Conservation (phyloP, 2,797 vertebrate genomes). For the Epinephelus awoara region DNA sequence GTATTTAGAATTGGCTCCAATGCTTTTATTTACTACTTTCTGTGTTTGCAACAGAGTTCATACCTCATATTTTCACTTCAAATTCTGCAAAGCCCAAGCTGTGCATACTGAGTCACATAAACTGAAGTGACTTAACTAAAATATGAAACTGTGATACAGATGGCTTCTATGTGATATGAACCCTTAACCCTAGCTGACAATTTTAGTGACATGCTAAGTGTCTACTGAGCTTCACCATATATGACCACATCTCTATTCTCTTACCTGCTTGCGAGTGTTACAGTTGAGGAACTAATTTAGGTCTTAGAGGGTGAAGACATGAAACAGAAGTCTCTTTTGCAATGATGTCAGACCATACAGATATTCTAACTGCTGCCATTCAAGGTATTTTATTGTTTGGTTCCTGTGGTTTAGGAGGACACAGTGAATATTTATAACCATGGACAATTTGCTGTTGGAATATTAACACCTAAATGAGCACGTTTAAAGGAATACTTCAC, state of each 20-base stretch:
- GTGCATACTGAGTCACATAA: background rate
- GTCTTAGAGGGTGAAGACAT: background rate
- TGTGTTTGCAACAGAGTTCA: background rate
- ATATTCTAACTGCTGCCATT: background rate
- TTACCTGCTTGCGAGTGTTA: background rate
- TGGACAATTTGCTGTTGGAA: background rate
- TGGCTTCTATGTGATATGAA: background rate
- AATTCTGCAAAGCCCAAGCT: background rate
- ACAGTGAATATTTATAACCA: background rate
- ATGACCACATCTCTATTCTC: constrained; percentile 8
- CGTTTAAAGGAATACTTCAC: too few species aligned
- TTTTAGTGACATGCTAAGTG: constrained; percentile 5
- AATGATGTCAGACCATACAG: background rate
- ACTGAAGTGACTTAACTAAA: background rate
- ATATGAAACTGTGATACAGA: constrained; percentile 9
- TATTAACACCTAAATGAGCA: too few species aligned
- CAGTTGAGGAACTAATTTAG: background rate
- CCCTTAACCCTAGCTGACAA: background rate
- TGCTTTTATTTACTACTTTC: background rate
- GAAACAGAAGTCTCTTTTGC: background rate
- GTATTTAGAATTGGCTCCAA: background rate
- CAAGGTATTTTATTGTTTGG: too few species aligned
- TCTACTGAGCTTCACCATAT: constrained; percentile 4
- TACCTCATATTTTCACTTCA: background rate
- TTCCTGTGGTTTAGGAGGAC: too few species aligned